Base-by-base conservation (phyloP, 1,140 invertebrate genomes). In the Hylaeus volcanicus region DNA sequence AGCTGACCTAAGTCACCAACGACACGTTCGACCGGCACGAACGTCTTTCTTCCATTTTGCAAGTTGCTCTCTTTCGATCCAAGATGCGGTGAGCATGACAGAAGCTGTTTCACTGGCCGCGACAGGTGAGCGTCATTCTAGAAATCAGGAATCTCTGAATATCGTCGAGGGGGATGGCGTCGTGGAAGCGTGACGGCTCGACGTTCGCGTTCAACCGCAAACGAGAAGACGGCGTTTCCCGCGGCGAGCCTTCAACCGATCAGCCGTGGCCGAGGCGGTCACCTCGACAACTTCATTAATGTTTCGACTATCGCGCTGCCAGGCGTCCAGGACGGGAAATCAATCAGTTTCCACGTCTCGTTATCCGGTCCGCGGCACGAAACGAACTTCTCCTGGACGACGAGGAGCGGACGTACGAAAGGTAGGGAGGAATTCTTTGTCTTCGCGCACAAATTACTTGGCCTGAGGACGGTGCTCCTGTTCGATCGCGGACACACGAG, bases 401-500 rank as follows among this genome's bases (percentile, higher is more conserved):
- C 26, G 81, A n/a, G 63, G 37, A 15, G 64, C 41, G 26, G 73
- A 69, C 53, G 78, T 60, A 58, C 61, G 72, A 74, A 70, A 60
- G 48, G 66, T n/a, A 55, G 72, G 60, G 63, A 79, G 70, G 82
- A 86, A 87, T 82, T 86, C 72, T 79, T 84, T 71, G 82, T 87
- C 78, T 73, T 77, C 55, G 72, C 61, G 74, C 85, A 86, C 85
- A 86, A 87, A 84, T 87, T 87, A 84, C 72, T 73, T 48, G 81
- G 56, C 73, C 2, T 51, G 74, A 61, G 72, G 63, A 79, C 81
- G 70, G 43, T 83, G 81, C 66, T 86, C 75, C 78, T 79, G 75
- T 86, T 64, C 73, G 76, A 64, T 72, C 60, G 80, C 26, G 56
- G 45, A 58, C 60, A 58, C 60, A 83, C 70, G 75, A 58, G 64